Base-by-base conservation (phyloP, 2,888 invertebrate genomes). In the Choreutis nemorana region DNA sequence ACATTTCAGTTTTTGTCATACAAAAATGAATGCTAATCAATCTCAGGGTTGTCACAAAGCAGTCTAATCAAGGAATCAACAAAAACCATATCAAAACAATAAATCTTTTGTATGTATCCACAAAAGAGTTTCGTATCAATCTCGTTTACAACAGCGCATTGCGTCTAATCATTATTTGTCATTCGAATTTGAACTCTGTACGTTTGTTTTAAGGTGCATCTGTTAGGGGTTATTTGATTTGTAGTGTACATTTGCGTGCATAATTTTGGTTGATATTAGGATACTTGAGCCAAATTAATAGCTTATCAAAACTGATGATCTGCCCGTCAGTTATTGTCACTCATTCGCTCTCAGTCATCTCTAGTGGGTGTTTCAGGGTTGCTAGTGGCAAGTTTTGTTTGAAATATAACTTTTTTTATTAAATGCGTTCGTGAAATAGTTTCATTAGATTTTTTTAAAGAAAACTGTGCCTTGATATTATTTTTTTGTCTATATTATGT, bases 251-350 rank as follows among this genome's bases (percentile, higher is more conserved):
- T 45, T 48, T 40, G 30, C 31, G 44, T 44, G 51, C 47, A 48
- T 60, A 53, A 51, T 65, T 65, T 55, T 42, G 54, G 50, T 56
- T 51, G 59, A 44, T 46, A 61, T 60, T 57, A 46, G 55, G 64
- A 68, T 68, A 70, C 68, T 72, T 64, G 67, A 66, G 67, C 63
- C 58, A 72, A 73, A 75, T 77, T 72, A 73, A 70, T 71, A 62
- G 63, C 63, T 68, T 72, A 77, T 75, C 75, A 21, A n/a, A n/a
- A n/a, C n/a, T 23, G 60, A 44, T 44, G 59, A 72, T 72, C 71
- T 52, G 57, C 55, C 54, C 56, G 62, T 51, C 45, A 56, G 65
- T 67, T 68, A 67, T 71, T 70, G 68, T 71, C 75, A 71, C 61
- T 70, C 62, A 63, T 57, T 63, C 58, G 60, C 42, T 57, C 44